Evolutionary conservation across 2,113 vertebrate genomes (phyloP).

Genomic region (Caretta caretta): DNA sequence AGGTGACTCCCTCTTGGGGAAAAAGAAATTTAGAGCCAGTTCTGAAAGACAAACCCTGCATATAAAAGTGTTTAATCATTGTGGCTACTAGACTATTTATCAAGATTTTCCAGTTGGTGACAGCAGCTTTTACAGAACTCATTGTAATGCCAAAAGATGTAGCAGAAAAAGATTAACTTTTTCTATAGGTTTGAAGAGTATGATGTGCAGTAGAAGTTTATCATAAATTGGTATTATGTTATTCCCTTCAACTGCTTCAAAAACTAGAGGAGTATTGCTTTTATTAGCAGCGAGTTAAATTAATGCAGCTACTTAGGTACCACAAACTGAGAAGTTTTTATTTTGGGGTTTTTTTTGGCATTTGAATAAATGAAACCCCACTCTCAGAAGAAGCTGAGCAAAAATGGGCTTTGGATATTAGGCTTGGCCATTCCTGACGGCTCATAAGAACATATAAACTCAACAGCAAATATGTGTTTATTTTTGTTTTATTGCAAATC

Average conservation of each 20-base stretch:
- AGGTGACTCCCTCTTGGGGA: neutral
- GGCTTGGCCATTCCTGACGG: conserved; percentile 27
- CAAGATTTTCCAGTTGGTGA: neutral
- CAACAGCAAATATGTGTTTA: conserved; percentile 49
- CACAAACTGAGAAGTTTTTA: conserved; percentile 19
- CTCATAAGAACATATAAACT: conserved; percentile 56
- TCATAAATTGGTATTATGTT: neutral
- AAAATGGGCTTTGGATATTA: conserved; percentile 45
- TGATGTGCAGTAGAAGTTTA: neutral
- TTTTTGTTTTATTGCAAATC: conserved; percentile 65
- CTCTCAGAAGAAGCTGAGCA: conserved; percentile 2
- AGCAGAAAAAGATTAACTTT: neutral
- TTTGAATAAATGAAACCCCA: conserved; percentile 28
- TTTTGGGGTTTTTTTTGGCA: neutral
- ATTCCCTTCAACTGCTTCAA: neutral
- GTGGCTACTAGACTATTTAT: neutral
- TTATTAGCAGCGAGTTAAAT: conserved; percentile 41
- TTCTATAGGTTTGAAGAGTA: neutral
- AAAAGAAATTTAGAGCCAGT: neutral
- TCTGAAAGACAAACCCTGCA: neutral
- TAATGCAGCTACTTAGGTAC: neutral
- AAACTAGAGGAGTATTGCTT: conserved; percentile 3
- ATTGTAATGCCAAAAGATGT: neutral
- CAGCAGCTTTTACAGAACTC: neutral
- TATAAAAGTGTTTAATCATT: neutral